phyloP scores from a whole-genome alignment of 2,888 invertebrate species.

The Conchocele bisecta region DNA sequence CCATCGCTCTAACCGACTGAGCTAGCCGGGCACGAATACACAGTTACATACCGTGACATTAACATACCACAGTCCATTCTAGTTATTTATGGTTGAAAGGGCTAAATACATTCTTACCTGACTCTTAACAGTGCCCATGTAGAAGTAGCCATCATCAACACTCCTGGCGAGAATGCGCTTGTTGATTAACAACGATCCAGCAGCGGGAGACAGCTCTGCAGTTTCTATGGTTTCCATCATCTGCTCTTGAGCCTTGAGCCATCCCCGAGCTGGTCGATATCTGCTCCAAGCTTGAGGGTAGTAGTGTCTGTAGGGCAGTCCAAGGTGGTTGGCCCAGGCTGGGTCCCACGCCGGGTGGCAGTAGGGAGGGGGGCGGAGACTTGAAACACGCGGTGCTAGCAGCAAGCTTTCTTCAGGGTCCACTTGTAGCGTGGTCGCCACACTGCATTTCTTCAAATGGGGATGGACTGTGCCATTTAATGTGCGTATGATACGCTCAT shows the following conservation, averaged over 20 bases:
- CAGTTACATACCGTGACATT: too few species aligned
- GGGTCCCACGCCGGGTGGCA: slow-evolving; percentile 48
- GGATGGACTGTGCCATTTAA: slow-evolving; percentile 73
- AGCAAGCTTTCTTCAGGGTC: slow-evolving; percentile 71
- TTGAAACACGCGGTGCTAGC: slow-evolving; percentile 54
- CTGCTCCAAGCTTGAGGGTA: slow-evolving; percentile 73
- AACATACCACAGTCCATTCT: too few species aligned
- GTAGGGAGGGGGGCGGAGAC: slow-evolving; percentile 35
- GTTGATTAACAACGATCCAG: slow-evolving; percentile 79
- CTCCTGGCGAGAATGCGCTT: slow-evolving; percentile 79
- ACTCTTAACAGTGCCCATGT: slow-evolving; percentile 79
- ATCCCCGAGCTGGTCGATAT: slow-evolving; percentile 75
- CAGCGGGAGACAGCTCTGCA: slow-evolving; percentile 70
- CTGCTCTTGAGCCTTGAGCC: slow-evolving; percentile 73
- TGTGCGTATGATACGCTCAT: slow-evolving; percentile 74
- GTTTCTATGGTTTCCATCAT: slow-evolving; percentile 63
- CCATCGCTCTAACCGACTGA: too few species aligned
- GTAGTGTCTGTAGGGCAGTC: slow-evolving; percentile 65
- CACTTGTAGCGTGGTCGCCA: slow-evolving; percentile 71
- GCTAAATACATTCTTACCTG: slow-evolving; percentile 79
- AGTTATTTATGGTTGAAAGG: too few species aligned
- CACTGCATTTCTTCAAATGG: slow-evolving; percentile 70
- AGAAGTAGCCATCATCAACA: slow-evolving; percentile 81
- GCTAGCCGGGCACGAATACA: too few species aligned
- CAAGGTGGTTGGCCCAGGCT: slow-evolving; percentile 49